A percentile compares a stretch with the other conserved stretches of the same genome.
Evolutionary conservation across 2,113 vertebrate species (phyloP).

Genomic region (Corythornis vintsioides): DNA sequence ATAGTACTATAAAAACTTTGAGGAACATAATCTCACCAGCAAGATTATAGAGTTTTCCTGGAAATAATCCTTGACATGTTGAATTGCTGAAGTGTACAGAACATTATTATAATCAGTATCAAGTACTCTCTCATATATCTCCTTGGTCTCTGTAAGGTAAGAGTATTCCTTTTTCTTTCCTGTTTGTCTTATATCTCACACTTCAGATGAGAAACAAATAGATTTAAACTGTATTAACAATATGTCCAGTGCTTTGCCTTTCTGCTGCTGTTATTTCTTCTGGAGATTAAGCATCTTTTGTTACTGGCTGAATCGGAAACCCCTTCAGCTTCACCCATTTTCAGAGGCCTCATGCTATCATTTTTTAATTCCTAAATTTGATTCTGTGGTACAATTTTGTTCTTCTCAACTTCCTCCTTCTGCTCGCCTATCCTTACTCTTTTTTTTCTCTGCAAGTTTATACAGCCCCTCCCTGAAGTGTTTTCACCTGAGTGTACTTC

Average conservation of each 20-base stretch:
- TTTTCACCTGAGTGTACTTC: neutral
- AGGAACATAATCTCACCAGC: neutral
- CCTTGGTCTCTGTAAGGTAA: neutral
- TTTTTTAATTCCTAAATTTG: neutral
- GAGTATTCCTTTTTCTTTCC: neutral
- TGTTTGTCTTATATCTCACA: neutral
- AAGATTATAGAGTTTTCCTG: constrained; percentile 21
- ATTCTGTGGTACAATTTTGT: neutral
- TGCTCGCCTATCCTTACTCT: neutral
- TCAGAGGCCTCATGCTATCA: neutral
- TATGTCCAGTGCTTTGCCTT: neutral
- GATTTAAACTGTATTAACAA: neutral
- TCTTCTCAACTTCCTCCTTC: neutral
- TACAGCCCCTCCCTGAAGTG: neutral
- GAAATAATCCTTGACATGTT: neutral
- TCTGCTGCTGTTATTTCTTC: neutral
- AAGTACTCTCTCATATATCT: neutral
- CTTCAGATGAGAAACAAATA: neutral
- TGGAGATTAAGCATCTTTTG: neutral
- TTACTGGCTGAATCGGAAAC: neutral
- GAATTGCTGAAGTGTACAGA: neutral
- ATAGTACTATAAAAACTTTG: neutral
- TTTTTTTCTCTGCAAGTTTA: neutral
- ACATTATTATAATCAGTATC: neutral
- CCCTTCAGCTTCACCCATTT: neutral